A percentile compares a stretch with the other conserved stretches of the same genome.
phyloP scores from a whole-genome alignment of 2,797 vertebrate species.

The Lates japonicus region DNA sequence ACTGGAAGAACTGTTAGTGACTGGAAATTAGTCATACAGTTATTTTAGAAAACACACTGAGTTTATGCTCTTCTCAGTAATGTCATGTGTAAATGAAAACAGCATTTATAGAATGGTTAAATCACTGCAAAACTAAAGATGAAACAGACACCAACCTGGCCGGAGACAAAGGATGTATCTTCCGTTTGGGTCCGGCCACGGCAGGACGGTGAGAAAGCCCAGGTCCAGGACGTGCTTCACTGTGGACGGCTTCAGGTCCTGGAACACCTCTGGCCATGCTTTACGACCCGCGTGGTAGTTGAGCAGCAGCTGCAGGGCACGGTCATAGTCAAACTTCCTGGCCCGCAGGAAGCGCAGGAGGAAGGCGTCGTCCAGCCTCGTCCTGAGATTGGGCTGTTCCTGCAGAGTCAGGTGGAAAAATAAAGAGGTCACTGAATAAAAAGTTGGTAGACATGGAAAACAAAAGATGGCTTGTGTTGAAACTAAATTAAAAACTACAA shows the following conservation, averaged over 20 bases:
- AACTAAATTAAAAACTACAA: too few relatives aligned
- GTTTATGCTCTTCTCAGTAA: neutral
- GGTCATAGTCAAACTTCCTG: conserved; percentile 98
- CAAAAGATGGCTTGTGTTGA: neutral
- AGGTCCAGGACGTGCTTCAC: conserved; percentile 94
- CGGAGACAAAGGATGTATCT: conserved; percentile 94
- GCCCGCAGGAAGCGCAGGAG: conserved; percentile 96
- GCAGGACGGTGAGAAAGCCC: conserved; percentile 96
- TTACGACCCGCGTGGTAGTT: conserved; percentile 95
- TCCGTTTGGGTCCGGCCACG: conserved; percentile 90
- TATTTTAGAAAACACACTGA: neutral
- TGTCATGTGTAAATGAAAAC: neutral
- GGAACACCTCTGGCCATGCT: conserved; percentile 97
- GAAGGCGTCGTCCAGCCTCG: conserved; percentile 94
- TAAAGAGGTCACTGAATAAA: neutral
- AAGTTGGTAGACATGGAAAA: neutral
- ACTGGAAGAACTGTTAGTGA: neutral
- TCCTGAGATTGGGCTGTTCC: conserved; percentile 93
- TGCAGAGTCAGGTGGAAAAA: conserved; percentile 62
- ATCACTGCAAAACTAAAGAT: neutral
- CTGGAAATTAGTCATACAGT: conserved; percentile 8
- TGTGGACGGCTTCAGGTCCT: conserved; percentile 92
- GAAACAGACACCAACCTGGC: conserved; percentile 86
- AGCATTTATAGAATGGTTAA: neutral
- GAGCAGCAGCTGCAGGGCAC: conserved; percentile 94